Conservation (phyloP, 2,113 vertebrate species). For the Salminus brasiliensis region DNA sequence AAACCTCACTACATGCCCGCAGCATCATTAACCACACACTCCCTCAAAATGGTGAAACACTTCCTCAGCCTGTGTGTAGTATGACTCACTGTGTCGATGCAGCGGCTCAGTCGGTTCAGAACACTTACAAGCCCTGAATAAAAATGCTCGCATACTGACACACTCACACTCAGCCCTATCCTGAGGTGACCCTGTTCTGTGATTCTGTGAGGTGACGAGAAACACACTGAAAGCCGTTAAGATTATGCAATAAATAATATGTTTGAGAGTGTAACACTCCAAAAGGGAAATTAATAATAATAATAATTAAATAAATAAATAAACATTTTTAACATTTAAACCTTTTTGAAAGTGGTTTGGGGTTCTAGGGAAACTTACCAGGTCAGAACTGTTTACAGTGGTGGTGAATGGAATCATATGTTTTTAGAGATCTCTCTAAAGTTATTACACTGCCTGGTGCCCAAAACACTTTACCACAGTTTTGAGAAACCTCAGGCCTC, state of each 20-base stretch:
- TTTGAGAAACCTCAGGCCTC: no score
- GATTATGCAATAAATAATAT: background rate
- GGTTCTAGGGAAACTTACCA: no score
- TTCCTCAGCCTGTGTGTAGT: background rate
- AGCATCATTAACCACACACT: background rate
- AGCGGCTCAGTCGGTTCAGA: background rate
- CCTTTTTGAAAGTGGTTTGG: no score
- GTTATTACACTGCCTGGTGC: no score
- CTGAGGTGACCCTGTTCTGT: background rate
- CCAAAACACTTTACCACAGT: no score
- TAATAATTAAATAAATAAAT: no score
- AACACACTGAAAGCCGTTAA: background rate
- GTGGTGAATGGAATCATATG: no score
- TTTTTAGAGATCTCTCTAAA: no score
- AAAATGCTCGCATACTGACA: background rate
- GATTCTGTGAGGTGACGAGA: background rate
- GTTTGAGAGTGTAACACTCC: no score
- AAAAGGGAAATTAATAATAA: no score
- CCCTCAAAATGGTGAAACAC: background rate
- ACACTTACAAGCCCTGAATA: background rate
- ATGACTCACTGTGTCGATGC: conserved; percentile 6
- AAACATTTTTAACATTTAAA: no score
- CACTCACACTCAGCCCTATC: background rate
- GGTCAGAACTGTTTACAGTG: no score
- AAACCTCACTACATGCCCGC: background rate